A percentile compares a stretch with the other conserved stretches of the same genome.
These are phyloP conservation scores for Actinostola sp. DNA, from an alignment of 92 coral and sea anemone genomes.

Conservation along the genomic window DNA sequence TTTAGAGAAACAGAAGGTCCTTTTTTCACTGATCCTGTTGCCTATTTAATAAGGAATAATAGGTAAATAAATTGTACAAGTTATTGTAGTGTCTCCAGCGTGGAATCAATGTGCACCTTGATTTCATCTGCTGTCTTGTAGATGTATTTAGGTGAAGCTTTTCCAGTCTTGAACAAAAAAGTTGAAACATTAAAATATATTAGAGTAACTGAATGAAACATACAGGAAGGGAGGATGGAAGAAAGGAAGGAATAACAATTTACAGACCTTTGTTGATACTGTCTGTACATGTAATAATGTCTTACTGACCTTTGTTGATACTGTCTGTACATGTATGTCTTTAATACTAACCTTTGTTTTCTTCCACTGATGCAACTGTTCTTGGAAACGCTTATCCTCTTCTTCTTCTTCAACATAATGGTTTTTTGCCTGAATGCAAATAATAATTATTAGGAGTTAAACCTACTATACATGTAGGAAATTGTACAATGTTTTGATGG, in stretches of 20 bases:
- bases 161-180: slow-evolving; percentile 51
- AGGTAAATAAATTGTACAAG: neutral
- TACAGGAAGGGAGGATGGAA: neutral
- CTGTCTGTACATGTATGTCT: no score
- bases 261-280: no score
- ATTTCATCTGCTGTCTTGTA: slow-evolving; percentile 99
- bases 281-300: no score
- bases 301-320: no score
- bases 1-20: slow-evolving; percentile 81
- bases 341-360: slow-evolving; percentile 57
- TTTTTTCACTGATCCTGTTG: slow-evolving; percentile 70
- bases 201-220: neutral
- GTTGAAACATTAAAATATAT: neutral
- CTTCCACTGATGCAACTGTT: slow-evolving; percentile 95
- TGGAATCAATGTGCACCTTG: slow-evolving; percentile 68
- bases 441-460: neutral
- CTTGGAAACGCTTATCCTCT: slow-evolving; percentile 81
- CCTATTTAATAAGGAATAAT: slow-evolving; percentile 38
- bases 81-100: no score
- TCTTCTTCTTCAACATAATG: slow-evolving; percentile 85
- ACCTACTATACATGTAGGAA: neutral
- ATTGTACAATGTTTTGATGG: no score
- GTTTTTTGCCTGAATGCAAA: slow-evolving; percentile 47
- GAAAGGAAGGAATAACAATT: neutral
- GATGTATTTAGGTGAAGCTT: slow-evolving; percentile 78